Base-by-base conservation (phyloP, 1,140 invertebrate genomes). In the Watersipora subatra region DNA sequence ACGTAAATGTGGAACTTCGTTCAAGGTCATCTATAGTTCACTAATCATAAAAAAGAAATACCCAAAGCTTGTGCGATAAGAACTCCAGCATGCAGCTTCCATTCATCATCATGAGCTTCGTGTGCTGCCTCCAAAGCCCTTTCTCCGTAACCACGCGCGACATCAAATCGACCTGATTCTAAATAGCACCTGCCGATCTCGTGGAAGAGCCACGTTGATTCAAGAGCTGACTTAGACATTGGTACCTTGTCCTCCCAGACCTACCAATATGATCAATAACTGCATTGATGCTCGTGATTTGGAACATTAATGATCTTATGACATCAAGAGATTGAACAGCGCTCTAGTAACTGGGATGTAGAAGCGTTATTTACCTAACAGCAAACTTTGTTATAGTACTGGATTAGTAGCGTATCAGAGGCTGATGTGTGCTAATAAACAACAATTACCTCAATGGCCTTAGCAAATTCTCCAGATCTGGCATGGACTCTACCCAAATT, bases 141-240 rank as follows among this genome's bases (percentile, higher is more conserved):
- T 61, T 77, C 71, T 1, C 76, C 79, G 64, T 73, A 76, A 1
- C 72, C 68, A 63, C 73, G 71, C 1, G 79, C 78, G n/a, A 67
- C 62, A 0, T 67, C 25, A 55, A 64, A 73, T 28, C 72, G 63
- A 17, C 68, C 70, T 17, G 78, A 64, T 67, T 79, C 78, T 62
- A 79, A 68, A 65, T 80, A 71, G 63, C 79, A 80, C 7, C 77
- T 71, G 3, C 77, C 78, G 1, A 80, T 73, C 68, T 80, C 78
- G 65, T 80, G 78, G 66, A 72, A 76, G 29, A 80, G 65, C 79
- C 79, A 80, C 17, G 78, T 76, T 28, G 66, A 72, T 61, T 78
- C 77, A 27, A 78, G 62, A 7, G 71, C 56, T 62, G 70, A 72
- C 63, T 75, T 75, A 28, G 69, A 72, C 66, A 73, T 61, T 12